These are phyloP conservation scores for Capitella teleta DNA, from an alignment of 1,140 invertebrate genomes.

Conservation along the genomic window DNA sequence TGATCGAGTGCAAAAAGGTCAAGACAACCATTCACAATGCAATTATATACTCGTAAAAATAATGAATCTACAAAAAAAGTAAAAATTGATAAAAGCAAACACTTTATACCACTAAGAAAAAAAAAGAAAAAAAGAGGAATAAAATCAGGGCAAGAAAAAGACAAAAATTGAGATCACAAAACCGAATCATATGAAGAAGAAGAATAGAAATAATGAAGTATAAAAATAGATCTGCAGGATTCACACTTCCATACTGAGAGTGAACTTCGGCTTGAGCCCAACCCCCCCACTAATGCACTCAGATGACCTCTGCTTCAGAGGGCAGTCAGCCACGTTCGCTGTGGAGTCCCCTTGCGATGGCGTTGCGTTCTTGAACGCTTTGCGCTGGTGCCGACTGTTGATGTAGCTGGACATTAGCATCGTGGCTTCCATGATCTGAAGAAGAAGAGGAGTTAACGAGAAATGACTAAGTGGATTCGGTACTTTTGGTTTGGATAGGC, in stretches of 20 bases:
- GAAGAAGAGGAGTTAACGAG: slow-evolving; percentile 2
- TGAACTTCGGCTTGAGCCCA: neutral
- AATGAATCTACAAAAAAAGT: neutral
- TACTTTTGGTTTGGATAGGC: neutral
- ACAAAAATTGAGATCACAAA: neutral
- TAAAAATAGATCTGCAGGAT: neutral
- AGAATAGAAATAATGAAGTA: neutral
- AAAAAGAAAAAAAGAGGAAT: no score
- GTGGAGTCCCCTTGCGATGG: neutral
- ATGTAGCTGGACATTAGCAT: slow-evolving; percentile 90
- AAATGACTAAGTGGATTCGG: neutral
- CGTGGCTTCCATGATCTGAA: slow-evolving; percentile 77
- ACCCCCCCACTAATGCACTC: neutral
- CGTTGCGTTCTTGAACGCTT: neutral
- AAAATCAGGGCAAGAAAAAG: no score
- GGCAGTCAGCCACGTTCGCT: neutral
- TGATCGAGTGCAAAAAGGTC: neutral
- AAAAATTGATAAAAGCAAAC: neutral
- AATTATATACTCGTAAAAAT: neutral
- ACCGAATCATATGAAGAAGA: neutral
- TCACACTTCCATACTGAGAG: neutral
- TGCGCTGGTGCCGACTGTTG: slow-evolving; percentile 54
- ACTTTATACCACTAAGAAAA: neutral
- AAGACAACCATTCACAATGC: neutral
- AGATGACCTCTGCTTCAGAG: neutral